A percentile compares a stretch with the other conserved stretches of the same genome.
These are phyloP conservation scores for Pollimyrus isidori DNA, from an alignment of 2,113 vertebrate genomes.

Conservation along the genomic window DNA sequence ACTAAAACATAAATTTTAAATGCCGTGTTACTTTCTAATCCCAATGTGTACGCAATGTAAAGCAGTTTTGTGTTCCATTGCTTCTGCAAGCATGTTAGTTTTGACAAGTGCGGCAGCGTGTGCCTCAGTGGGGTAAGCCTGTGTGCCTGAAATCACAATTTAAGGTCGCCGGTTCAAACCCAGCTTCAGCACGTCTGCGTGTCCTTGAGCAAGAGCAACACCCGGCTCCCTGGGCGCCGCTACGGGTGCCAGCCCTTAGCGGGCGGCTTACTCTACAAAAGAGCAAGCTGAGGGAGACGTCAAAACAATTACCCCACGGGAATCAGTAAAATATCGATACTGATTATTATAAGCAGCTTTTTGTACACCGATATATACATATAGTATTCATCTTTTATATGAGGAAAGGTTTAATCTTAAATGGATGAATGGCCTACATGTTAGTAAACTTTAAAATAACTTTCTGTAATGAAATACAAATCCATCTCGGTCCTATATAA, in stretches of 20 bases:
- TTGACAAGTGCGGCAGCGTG: neutral
- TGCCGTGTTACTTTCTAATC: neutral
- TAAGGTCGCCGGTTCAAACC: too few species aligned
- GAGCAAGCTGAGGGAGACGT: too few species aligned
- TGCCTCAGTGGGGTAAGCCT: too few species aligned
- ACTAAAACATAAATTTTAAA: neutral
- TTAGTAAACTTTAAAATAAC: neutral
- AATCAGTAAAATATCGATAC: too few species aligned
- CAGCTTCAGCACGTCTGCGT: too few species aligned
- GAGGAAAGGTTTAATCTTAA: neutral
- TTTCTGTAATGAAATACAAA: neutral
- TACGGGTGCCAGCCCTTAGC: too few species aligned
- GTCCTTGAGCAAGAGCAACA: too few species aligned
- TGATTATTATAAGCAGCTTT: neutral
- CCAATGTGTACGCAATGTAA: neutral
- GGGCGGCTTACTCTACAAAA: too few species aligned
- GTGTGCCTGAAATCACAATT: too few species aligned
- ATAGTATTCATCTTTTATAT: neutral
- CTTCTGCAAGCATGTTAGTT: neutral
- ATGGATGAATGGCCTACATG: neutral
- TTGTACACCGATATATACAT: neutral
- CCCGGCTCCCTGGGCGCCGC: too few species aligned
- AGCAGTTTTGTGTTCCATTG: neutral
- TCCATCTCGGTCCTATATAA: neutral
- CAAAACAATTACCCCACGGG: too few species aligned